phyloP scores from a whole-genome alignment of 2,113 vertebrate species.

The Pantherophis guttatus region DNA sequence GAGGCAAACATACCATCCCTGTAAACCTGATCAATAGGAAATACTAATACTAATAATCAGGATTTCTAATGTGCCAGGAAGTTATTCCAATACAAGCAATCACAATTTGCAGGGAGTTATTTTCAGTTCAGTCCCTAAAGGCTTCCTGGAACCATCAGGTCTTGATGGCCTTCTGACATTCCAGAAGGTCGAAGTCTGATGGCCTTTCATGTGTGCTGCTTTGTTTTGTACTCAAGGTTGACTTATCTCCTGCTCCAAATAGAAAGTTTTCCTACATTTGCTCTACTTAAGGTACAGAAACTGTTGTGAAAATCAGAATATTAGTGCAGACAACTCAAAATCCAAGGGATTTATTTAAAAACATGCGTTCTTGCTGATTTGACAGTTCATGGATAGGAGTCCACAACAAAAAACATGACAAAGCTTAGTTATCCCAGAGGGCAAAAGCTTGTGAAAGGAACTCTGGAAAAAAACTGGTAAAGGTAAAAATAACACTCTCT shows the following conservation, averaged over 20 bases:
- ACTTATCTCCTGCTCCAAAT: neutral
- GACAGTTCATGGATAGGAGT: neutral
- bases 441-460: neutral
- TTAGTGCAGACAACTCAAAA: neutral
- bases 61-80: neutral
- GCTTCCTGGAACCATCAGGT: neutral
- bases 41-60: neutral
- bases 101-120: neutral
- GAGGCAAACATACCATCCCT: neutral
- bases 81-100: neutral
- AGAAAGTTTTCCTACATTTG: neutral
- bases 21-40: neutral
- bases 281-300: neutral
- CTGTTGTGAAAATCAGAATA: neutral
- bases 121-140: neutral
- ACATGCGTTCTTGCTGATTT: neutral
- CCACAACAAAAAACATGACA: neutral
- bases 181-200: neutral
- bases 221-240: neutral
- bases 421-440: neutral
- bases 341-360: neutral
- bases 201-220: neutral
- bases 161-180: neutral
- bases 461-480: neutral
- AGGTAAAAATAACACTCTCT: neutral